A percentile compares a stretch with the other conserved stretches of the same genome.
Evolutionary conservation across 2,113 vertebrate genomes (phyloP).

Genomic region (Hemiprocne comata): DNA sequence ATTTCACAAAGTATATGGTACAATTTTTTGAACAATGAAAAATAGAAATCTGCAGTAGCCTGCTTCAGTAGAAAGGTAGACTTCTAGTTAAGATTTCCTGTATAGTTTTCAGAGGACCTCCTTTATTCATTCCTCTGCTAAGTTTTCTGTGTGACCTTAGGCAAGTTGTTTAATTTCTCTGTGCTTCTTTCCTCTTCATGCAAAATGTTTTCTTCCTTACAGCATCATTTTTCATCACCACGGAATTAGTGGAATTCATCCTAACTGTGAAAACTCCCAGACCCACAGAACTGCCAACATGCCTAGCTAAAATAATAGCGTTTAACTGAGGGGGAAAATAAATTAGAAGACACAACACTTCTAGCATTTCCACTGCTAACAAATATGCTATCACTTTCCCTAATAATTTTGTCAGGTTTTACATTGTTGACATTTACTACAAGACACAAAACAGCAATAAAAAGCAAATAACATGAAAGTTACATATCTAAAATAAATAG

Average conservation of each 20-base stretch:
- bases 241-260: neutral
- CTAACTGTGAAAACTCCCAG: neutral
- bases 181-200: neutral
- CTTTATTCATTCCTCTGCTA: neutral
- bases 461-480: conserved; percentile 5
- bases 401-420: conserved; percentile 49
- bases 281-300: neutral
- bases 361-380: conserved; percentile 39
- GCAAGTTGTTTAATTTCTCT: neutral
- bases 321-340: neutral
- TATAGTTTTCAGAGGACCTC: neutral
- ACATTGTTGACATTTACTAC: conserved; percentile 46
- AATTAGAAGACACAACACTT: neutral
- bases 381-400: conserved; percentile 20
- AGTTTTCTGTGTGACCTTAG: neutral
- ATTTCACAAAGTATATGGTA: neutral
- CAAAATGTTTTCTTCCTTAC: neutral
- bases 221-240: neutral
- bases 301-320: neutral
- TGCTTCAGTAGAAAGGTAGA: neutral
- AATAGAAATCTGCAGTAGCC: neutral
- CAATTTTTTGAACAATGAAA: neutral
- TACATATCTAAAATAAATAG: conserved; percentile 18
- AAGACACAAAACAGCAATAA: conserved; percentile 45
- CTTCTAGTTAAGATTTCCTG: neutral